These are phyloP conservation scores for Epistrophe grossulariae DNA, from an alignment of 2,888 invertebrate species.

Conservation along the genomic window DNA sequence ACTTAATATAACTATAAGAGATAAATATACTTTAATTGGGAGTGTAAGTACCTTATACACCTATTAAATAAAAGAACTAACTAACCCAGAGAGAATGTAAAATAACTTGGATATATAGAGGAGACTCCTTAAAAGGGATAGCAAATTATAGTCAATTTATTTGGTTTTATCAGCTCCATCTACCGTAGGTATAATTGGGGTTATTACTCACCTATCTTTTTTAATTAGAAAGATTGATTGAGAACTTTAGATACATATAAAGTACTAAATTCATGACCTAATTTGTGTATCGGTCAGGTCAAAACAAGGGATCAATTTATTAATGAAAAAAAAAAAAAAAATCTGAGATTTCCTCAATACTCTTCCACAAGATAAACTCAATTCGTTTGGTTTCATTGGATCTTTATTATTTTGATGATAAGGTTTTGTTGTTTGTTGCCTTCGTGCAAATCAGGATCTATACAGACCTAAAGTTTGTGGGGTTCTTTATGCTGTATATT, in stretches of 20 bases:
- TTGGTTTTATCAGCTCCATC: slow-evolving; percentile 28
- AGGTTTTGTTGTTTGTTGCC: background rate
- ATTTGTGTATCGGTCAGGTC: slow-evolving; percentile 18
- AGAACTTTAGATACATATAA: slow-evolving; percentile 41
- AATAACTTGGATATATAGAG: background rate
- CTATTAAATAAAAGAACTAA: background rate
- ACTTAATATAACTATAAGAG: slow-evolving; percentile 23
- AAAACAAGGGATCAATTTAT: slow-evolving; percentile 51
- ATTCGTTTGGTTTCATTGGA: slow-evolving; percentile 21
- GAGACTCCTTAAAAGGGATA: background rate
- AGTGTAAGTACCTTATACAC: background rate
- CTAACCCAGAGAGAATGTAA: background rate
- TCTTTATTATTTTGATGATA: slow-evolving; percentile 13
- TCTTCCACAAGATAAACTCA: slow-evolving; percentile 18
- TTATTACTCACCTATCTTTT: slow-evolving; percentile 52
- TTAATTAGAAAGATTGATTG: slow-evolving; percentile 60
- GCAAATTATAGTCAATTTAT: slow-evolving; percentile 60
- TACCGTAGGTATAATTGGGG: slow-evolving; percentile 45
- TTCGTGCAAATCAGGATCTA: background rate
- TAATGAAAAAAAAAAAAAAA: slow-evolving; percentile 37
- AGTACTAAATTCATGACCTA: slow-evolving; percentile 42
- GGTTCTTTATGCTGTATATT: background rate
- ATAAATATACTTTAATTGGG: background rate
- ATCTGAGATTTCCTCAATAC: slow-evolving; percentile 28
- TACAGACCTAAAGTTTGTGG: background rate